Evolutionary conservation across 2,113 vertebrate genomes (phyloP).

Genomic region (Bujurquina vittata): DNA sequence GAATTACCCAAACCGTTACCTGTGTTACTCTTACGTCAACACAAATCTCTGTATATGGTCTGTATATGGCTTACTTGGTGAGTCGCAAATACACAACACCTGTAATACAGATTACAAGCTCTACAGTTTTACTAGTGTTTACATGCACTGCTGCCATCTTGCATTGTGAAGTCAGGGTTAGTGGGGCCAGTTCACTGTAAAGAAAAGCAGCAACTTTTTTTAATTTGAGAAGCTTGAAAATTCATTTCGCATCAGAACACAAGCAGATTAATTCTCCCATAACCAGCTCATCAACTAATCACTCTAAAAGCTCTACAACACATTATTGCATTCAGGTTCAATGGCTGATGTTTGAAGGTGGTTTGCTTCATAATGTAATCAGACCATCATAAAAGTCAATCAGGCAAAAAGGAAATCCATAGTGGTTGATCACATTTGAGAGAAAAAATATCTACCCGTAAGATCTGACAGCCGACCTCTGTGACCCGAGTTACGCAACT

Average conservation of each 20-base stretch:
- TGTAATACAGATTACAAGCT: neutral
- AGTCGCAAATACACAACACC: neutral
- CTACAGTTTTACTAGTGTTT: neutral
- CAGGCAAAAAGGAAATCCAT: slow-evolving; percentile 18
- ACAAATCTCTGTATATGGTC: too few species aligned
- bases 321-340: neutral
- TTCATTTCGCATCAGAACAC: neutral
- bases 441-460: neutral
- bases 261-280: neutral
- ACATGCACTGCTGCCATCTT: too few species aligned
- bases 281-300: neutral
- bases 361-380: slow-evolving; percentile 13
- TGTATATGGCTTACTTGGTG: neutral
- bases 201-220: too few species aligned
- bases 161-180: neutral
- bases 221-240: too few species aligned
- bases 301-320: neutral
- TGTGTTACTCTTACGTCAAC: too few species aligned
- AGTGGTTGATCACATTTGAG: slow-evolving; percentile 10
- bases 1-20: too few species aligned
- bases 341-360: neutral
- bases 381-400: neutral
- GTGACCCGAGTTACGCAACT: neutral
- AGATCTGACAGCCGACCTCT: slow-evolving; percentile 2
- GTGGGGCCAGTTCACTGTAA: neutral